These are phyloP conservation scores for Myodes glareolus DNA, from an alignment of 2,113 vertebrate genomes.

Conservation along the genomic window DNA sequence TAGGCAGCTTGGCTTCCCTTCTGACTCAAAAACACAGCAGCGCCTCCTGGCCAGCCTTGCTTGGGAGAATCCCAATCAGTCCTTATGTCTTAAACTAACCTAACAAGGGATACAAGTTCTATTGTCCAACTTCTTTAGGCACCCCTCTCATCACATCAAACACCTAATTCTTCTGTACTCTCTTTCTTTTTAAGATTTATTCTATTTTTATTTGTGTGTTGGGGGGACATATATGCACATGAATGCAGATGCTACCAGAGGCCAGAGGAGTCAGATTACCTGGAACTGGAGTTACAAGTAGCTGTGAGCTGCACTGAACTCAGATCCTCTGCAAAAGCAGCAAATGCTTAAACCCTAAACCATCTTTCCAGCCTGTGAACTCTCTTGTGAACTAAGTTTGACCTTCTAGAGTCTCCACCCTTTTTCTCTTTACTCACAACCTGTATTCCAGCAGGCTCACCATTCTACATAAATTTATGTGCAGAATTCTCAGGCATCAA, in stretches of 20 bases:
- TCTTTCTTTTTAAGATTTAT: neutral
- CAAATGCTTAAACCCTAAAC: too few relatives aligned
- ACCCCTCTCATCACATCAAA: slow-evolving; percentile 20
- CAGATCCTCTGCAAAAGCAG: neutral
- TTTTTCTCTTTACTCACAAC: neutral
- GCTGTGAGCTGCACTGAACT: neutral
- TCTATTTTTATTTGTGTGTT: neutral
- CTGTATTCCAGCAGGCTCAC: neutral
- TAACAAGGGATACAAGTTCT: neutral
- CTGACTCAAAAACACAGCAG: neutral
- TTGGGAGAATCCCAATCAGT: neutral
- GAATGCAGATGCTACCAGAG: neutral
- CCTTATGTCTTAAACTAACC: neutral
- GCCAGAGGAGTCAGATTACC: neutral
- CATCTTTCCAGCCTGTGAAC: neutral
- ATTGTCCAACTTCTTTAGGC: neutral
- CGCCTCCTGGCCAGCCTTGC: neutral
- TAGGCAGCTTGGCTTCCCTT: neutral
- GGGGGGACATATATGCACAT: neutral
- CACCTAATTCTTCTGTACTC: neutral
- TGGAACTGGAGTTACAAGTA: neutral
- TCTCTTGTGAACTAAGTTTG: slow-evolving; percentile 18
- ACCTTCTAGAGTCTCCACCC: neutral
- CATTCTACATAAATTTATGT: neutral
- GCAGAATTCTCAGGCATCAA: neutral